phyloP scores from a whole-genome alignment of 2,888 invertebrate species.

The Melinopterus prodromus region DNA sequence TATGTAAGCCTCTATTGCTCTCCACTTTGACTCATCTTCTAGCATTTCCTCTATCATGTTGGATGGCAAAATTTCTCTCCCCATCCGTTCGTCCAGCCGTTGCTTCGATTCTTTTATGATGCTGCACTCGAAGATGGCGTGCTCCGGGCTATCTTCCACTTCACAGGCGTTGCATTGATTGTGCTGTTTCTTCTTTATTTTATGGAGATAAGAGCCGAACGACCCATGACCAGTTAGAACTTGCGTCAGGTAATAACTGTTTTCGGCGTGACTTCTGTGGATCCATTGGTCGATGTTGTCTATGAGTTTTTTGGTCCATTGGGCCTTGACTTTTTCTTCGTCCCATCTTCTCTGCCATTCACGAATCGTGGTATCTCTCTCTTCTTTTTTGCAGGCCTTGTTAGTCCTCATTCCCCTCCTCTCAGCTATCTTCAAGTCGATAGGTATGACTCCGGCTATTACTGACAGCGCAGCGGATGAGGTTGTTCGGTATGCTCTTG shows the following conservation, averaged over 20 bases:
- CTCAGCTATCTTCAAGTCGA: not conserved
- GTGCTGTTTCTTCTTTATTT: not conserved
- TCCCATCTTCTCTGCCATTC: slow-evolving; percentile 25
- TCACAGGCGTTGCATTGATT: not conserved
- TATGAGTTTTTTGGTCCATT: slow-evolving; percentile 31
- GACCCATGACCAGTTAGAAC: slow-evolving; percentile 29
- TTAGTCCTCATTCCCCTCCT: not conserved
- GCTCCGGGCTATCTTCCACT: not conserved
- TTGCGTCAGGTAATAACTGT: slow-evolving; percentile 28
- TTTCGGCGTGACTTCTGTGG: slow-evolving; percentile 23
- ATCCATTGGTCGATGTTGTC: slow-evolving; percentile 21
- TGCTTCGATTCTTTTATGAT: not conserved
- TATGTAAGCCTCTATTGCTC: not conserved
- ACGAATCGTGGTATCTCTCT: not conserved
- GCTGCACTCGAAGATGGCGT: not conserved
- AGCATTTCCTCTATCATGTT: not conserved
- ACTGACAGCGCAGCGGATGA: not conserved
- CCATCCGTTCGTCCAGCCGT: not conserved
- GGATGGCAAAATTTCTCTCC: not conserved
- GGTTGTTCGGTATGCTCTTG: not conserved
- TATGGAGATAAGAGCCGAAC: slow-evolving; percentile 24
- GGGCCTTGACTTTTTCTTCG: not conserved
- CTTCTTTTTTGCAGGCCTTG: not conserved
- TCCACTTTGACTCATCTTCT: not conserved
- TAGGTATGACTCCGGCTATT: not conserved